phyloP scores from a whole-genome alignment of 2,888 invertebrate genomes.

The Buathra laborator region DNA sequence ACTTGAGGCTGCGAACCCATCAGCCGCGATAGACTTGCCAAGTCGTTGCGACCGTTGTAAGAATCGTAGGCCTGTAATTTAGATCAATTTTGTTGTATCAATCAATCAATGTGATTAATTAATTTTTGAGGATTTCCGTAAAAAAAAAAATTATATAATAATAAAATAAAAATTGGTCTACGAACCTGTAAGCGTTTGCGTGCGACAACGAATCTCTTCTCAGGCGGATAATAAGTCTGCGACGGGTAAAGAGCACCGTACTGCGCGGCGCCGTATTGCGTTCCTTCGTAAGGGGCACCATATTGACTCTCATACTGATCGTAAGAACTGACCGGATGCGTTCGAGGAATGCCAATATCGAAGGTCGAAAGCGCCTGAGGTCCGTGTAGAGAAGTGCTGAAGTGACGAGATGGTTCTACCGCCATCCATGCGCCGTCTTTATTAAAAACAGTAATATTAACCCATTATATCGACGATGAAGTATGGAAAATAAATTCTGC shows the following conservation, averaged over 20 bases:
- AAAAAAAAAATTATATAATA: neutral
- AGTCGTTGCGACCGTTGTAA: slow-evolving; percentile 76
- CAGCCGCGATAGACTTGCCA: slow-evolving; percentile 76
- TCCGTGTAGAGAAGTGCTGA: slow-evolving; percentile 67
- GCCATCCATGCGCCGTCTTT: slow-evolving; percentile 80
- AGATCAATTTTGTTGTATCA: neutral
- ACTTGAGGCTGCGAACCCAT: slow-evolving; percentile 78
- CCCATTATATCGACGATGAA: neutral
- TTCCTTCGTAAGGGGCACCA: slow-evolving; percentile 70
- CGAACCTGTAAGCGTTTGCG: slow-evolving; percentile 82
- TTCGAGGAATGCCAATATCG: slow-evolving; percentile 77
- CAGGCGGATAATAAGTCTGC: slow-evolving; percentile 78
- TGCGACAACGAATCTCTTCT: slow-evolving; percentile 82
- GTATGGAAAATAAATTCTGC: neutral
- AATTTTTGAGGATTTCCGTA: neutral
- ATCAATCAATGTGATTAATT: neutral
- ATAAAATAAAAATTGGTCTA: slow-evolving; percentile 2
- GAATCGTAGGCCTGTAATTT: slow-evolving; percentile 78
- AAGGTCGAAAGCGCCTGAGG: slow-evolving; percentile 72
- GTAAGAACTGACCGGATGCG: slow-evolving; percentile 78
- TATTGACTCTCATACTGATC: slow-evolving; percentile 79
- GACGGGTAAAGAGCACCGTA: slow-evolving; percentile 77
- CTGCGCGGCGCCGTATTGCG: slow-evolving; percentile 76
- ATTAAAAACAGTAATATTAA: slow-evolving; percentile 12
- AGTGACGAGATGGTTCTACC: slow-evolving; percentile 76